Evolutionary conservation across 2,888 invertebrate species (phyloP).

Genomic region (Agonopterix subpropinquella): DNA sequence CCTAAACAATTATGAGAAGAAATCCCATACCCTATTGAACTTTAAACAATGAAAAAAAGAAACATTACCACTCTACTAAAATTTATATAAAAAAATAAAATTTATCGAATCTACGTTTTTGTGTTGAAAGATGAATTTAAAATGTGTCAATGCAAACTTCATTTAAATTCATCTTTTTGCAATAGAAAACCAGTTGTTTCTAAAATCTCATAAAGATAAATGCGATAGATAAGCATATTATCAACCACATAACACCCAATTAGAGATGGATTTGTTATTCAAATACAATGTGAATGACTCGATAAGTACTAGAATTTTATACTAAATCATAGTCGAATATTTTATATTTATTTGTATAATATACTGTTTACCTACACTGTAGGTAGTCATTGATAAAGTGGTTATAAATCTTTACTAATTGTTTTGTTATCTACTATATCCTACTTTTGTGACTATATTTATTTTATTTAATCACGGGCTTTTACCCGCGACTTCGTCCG

Average conservation of each 20-base stretch:
- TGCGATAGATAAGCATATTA: slow-evolving; percentile 37
- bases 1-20: too few species aligned
- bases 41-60: too few species aligned
- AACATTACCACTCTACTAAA: too few species aligned
- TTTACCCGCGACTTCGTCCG: too few species aligned
- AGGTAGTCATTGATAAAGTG: too few species aligned
- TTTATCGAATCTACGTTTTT: background rate
- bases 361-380: too few species aligned
- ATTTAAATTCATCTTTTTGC: slow-evolving; percentile 13
- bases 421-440: background rate
- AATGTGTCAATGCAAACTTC: slow-evolving; percentile 1
- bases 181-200: slow-evolving; percentile 16
- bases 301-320: slow-evolving; percentile 21
- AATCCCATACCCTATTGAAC: too few species aligned
- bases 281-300: slow-evolving; percentile 37
- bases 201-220: slow-evolving; percentile 40
- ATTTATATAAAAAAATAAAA: too few species aligned
- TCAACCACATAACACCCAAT: slow-evolving; percentile 51
- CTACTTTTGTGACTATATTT: too few species aligned
- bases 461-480: too few species aligned
- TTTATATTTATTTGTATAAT: background rate
- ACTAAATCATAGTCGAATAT: slow-evolving; percentile 21
- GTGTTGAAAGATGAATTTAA: background rate
- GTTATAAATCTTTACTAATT: too few species aligned
- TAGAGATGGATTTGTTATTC: slow-evolving; percentile 44